Percentiles rank a stretch among this genome's conserved stretches.
These are phyloP conservation scores for Drosophila flavopinicola DNA, from an alignment of 2,888 invertebrate species.

Conservation along the genomic window DNA sequence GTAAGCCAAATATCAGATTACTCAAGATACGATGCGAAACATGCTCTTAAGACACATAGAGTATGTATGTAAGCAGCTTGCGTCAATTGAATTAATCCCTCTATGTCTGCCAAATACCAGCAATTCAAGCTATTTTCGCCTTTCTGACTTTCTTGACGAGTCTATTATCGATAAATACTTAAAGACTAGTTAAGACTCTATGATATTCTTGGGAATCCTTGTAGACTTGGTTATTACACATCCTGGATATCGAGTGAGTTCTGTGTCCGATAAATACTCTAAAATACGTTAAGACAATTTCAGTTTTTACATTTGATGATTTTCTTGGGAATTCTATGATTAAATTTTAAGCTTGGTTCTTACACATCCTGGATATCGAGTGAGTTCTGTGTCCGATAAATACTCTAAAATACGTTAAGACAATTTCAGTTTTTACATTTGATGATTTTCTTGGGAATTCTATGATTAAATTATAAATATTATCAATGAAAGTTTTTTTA, in stretches of 20 bases:
- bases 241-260: neutral
- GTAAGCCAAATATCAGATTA: constrained; percentile 53
- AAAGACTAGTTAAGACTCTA: neutral
- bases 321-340: no score
- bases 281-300: no score
- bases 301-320: no score
- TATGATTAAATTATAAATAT: no score
- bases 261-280: neutral
- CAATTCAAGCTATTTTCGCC: constrained; percentile 12
- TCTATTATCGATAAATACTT: constrained; percentile 21
- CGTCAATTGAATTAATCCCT: constrained; percentile 46
- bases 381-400: neutral
- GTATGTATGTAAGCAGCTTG: constrained; percentile 34
- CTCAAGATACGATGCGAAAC: constrained; percentile 27
- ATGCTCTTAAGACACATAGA: constrained; percentile 8
- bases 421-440: no score
- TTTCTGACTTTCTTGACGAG: constrained; percentile 9
- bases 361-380: neutral
- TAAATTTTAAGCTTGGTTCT: neutral
- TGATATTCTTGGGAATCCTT: neutral
- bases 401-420: no score
- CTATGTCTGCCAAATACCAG: constrained; percentile 5
- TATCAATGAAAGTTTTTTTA: no score
- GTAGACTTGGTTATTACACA: neutral
- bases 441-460: no score